Percentiles rank a stretch among this genome's conserved stretches.
These are phyloP conservation scores for Spisula subtruncata DNA, from an alignment of 2,888 invertebrate species.

Conservation along the genomic window DNA sequence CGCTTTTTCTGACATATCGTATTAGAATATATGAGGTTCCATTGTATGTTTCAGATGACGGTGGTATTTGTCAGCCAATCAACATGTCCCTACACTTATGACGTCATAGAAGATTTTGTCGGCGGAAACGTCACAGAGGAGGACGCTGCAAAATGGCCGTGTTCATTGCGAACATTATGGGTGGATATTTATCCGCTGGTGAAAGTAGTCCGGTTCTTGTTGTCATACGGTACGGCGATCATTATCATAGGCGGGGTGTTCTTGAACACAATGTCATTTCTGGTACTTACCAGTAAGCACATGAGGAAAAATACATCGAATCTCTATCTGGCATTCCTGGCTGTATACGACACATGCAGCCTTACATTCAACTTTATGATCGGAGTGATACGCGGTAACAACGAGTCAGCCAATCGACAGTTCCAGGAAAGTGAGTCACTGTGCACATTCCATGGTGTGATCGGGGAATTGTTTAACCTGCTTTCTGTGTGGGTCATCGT, in stretches of 20 bases:
- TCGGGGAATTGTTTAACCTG: slow-evolving; percentile 80
- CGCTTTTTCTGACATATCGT: no score
- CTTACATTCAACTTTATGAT: slow-evolving; percentile 80
- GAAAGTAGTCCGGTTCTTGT: slow-evolving; percentile 71
- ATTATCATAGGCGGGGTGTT: slow-evolving; percentile 74
- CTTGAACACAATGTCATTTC: slow-evolving; percentile 72
- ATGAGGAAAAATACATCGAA: slow-evolving; percentile 76
- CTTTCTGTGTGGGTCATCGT: slow-evolving; percentile 79
- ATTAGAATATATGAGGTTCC: no score
- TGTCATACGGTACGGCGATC: slow-evolving; percentile 77
- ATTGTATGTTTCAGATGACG: slow-evolving; percentile 55
- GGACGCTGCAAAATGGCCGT: slow-evolving; percentile 75
- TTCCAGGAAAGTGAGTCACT: slow-evolving; percentile 75
- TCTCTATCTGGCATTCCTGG: slow-evolving; percentile 77
- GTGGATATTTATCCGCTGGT: slow-evolving; percentile 74
- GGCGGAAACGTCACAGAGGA: slow-evolving; percentile 72
- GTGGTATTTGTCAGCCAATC: slow-evolving; percentile 68
- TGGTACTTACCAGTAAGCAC: slow-evolving; percentile 73
- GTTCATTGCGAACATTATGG: slow-evolving; percentile 74
- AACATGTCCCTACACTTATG: slow-evolving; percentile 70
- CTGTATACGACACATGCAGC: slow-evolving; percentile 74
- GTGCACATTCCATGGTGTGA: slow-evolving; percentile 79
- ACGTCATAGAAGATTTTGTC: slow-evolving; percentile 72
- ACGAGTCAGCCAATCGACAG: slow-evolving; percentile 70
- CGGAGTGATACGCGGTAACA: slow-evolving; percentile 78